Base-by-base conservation (phyloP, 2,888 invertebrate species). In the Leptura quadrifasciata region DNA sequence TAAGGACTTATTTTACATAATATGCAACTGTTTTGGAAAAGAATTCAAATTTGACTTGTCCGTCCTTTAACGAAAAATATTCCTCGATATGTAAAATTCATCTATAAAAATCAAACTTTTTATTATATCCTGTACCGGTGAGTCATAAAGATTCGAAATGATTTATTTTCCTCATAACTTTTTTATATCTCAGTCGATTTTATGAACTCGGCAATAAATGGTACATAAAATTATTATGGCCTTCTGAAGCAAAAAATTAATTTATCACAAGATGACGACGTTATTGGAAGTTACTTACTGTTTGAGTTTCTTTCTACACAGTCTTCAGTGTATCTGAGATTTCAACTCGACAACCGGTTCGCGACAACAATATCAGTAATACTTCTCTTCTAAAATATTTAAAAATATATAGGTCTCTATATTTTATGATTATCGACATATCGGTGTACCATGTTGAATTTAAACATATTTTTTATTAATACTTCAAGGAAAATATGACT, bases 161-260 rank as follows among this genome's bases (percentile, higher is more conserved):
- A 65, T 65, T 47, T 65, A 39, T 47, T 52, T 47, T 65, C 39
- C 24, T 47, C 64, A 47, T 65, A 65, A 65, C 64, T 47, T 65
- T 58, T 65, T 65, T 65, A 65, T 65, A 20, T 21, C 64, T 52
- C 64, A 65, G 52, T 65, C 64, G 47, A 65, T 65, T 65, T 65
- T 65, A 65, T 47, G 64, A 21, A 52, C 20, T 47, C 2, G 20
- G 39, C 20, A 21, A 65, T 65, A 65, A 65, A 65, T 47, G 39
- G 21, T 47, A 65, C 21, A 65, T 65, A 65, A 39, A 65, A 47
- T 65, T 65, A 65, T 39, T 35, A 47, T 5, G 31, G 47, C 47
- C 15, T 21, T 47, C 20, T 47, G 64, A 18, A 47, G 39, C 8
- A 65, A 65, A 64, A 47, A 47, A 21, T 65, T 65, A 65, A 65